Evolutionary conservation across 2,797 vertebrate species (phyloP), one percentile per base, ranked within the genome.

Genomic region (Cheirogaleus major): DNA sequence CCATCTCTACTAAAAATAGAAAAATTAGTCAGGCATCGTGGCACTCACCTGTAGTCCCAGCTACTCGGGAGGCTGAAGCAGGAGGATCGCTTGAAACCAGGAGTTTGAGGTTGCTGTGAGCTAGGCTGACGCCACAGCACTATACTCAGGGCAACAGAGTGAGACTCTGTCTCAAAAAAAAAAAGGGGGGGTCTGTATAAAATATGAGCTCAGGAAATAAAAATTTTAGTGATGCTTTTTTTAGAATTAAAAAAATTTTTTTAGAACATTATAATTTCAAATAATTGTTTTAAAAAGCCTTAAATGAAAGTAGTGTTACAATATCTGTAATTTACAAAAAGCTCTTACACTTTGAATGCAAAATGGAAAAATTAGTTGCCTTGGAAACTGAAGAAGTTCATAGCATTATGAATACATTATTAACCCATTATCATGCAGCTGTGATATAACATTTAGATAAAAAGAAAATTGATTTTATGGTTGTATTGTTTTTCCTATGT

Each of bases 311-410:
- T 22, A 52, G 9, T 75, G 32, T 55, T 57, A 89, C 11, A 97
- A 38, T 88, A 22, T 76, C 3, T 50, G 91, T 92, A 95, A 79
- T 93, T 94, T 82, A 43, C 50, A 35, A 65, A 89, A 93, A 18
- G 9, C 14, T 32, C 30, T 69, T 91, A n/a, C 8, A 41, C 14
- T 84, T 93, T 65, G n/a, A 91, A 48, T 84, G 63, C 23, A 65
- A 87, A 92, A 72, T 79, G 48, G 35, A 88, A 96, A 84, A 73
- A 67, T 65, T 65, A 67, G n/a, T 96, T 88, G 23, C 52, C 89
- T 95, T 87, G 73, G 72, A 95, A 95, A 91, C 59, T 35, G 20
- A 91, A 72, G 7, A 89, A 95, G 7, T 88, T 93, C 41, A 85
- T 17, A 72, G 13, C 20, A 91, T 93, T 84, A 20, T 81, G 72